Evolutionary conservation across 2,888 invertebrate species (phyloP).

Genomic region (Zhuqinia jingwanae): DNA sequence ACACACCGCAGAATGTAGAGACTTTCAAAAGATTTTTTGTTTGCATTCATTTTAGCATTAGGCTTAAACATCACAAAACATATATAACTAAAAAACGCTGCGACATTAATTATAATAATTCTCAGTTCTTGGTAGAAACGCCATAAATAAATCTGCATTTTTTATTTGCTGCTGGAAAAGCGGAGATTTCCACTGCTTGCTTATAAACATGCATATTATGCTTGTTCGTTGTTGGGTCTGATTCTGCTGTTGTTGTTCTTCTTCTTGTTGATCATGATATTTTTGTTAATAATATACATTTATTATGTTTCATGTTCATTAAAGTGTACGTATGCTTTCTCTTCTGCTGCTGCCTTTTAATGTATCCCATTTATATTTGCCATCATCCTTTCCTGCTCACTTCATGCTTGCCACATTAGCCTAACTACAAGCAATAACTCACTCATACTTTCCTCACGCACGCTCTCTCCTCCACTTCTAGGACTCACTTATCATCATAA

Average conservation of each 20-base stretch:
- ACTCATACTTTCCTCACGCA: not conserved
- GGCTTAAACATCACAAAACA: no score
- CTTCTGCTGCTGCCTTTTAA: not conserved
- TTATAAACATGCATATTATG: no score
- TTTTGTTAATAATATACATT: no score
- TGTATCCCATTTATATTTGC: constrained; percentile 48
- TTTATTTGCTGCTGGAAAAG: not conserved
- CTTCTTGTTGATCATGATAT: no score
- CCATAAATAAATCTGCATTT: constrained; percentile 12
- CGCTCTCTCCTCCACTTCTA: not conserved
- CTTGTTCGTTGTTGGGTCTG: no score
- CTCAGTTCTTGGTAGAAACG: not conserved
- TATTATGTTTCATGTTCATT: constrained; percentile 15
- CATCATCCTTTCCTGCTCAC: constrained; percentile 30
- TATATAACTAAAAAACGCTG: no score
- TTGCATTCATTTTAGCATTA: not conserved
- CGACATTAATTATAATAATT: not conserved
- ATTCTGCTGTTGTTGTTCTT: no score
- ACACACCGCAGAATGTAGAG: not conserved
- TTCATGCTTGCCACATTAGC: constrained; percentile 57
- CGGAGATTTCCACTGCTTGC: no score
- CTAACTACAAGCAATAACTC: constrained; percentile 55
- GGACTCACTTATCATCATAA: no score
- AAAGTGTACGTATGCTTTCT: constrained; percentile 1
- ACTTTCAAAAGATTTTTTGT: no score